Conservation (phyloP, 2,113 vertebrate genomes). For the Phycodurus eques region DNA sequence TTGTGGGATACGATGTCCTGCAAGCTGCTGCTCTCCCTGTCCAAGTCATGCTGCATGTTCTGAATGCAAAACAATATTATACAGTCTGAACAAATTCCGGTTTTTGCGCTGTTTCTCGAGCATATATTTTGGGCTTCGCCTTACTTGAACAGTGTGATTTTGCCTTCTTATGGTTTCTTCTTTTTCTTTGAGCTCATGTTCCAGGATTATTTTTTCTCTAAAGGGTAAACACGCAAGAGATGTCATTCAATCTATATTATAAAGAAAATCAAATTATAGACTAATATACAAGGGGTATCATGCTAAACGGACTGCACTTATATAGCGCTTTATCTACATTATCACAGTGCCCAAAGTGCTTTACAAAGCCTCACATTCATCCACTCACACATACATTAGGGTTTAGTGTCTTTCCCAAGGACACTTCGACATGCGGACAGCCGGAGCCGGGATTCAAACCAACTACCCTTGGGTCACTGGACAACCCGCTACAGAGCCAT, state of each 20-base stretch:
- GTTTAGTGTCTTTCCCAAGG: no score
- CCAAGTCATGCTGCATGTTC: constrained; percentile 87
- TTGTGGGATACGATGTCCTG: constrained; percentile 89
- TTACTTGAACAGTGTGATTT: constrained; percentile 87
- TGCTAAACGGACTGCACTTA: no score
- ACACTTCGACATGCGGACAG: no score
- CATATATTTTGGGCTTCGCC: constrained; percentile 8
- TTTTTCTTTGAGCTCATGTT: constrained; percentile 89
- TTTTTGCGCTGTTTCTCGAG: not conserved
- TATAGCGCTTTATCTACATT: no score
- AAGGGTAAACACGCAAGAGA: not conserved
- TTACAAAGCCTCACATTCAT: no score
- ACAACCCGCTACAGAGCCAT: no score
- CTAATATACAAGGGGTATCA: no score
- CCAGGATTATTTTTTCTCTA: constrained; percentile 89
- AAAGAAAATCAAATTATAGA: no score
- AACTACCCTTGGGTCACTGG: no score
- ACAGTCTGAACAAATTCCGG: not conserved
- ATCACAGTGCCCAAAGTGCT: no score
- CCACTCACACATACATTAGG: no score
- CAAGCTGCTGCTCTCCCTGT: constrained; percentile 81
- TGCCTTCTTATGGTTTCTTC: constrained; percentile 87
- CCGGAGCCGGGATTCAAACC: no score
- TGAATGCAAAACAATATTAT: constrained; percentile 37
- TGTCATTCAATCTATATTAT: not conserved